Percentiles rank a stretch among this genome's conserved stretches.
Conservation (phyloP, 2,888 invertebrate species). For the Brachypalpus laphriformis region DNA sequence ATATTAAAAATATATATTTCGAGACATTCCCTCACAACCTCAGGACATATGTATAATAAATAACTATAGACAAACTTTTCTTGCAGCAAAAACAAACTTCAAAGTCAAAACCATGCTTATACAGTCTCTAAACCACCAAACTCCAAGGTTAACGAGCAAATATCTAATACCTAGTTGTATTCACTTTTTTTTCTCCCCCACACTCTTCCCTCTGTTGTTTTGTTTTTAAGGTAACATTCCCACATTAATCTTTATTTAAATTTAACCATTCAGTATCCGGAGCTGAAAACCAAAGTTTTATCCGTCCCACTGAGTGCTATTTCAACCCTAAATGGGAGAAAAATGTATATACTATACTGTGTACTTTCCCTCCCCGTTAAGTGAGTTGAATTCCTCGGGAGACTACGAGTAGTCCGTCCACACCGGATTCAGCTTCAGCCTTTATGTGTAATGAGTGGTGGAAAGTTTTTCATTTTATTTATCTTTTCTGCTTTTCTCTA, state of each 20-base stretch:
- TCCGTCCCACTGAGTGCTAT: constrained; percentile 73
- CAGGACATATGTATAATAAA: constrained; percentile 8
- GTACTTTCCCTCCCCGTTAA: constrained; percentile 4
- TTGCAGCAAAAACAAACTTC: constrained; percentile 24
- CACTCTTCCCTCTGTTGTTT: constrained; percentile 4
- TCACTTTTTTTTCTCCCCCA: not conserved
- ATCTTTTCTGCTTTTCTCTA: not conserved
- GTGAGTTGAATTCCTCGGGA: constrained; percentile 26
- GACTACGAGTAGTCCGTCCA: not conserved
- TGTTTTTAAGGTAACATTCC: constrained; percentile 57
- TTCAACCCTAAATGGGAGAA: constrained; percentile 63
- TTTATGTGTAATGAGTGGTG: constrained; percentile 40
- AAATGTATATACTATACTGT: not conserved
- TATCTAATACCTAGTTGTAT: constrained; percentile 6
- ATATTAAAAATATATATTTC: not conserved
- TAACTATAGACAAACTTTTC: constrained; percentile 1
- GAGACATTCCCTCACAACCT: not conserved
- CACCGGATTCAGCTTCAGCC: constrained; percentile 1
- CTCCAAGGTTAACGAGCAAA: constrained; percentile 55
- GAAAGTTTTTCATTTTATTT: constrained; percentile 33
- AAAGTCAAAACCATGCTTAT: constrained; percentile 49
- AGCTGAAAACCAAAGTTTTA: constrained; percentile 59
- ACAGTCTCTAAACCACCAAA: constrained; percentile 29
- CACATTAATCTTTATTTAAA: constrained; percentile 74
- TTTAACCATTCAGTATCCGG: constrained; percentile 64